Evolutionary conservation across 1,140 invertebrate genomes (phyloP), one percentile per base, ranked within the genome.

Genomic region (Maniola jurtina): DNA sequence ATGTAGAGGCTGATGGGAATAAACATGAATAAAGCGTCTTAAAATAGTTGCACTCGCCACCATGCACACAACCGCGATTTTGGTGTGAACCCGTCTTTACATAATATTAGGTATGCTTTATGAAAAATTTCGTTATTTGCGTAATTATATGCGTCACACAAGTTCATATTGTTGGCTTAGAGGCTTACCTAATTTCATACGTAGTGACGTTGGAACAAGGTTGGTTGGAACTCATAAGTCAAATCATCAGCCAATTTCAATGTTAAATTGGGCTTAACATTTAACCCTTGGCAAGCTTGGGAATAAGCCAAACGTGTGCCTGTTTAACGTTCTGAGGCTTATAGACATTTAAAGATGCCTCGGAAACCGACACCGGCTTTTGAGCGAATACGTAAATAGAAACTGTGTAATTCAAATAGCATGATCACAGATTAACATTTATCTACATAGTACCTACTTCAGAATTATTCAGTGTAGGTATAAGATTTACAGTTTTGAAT

Each of bases 201-300:
- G 25, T 25, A 25, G 25, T 25, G 4, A 25, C 25, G 25, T 25
- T 4, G n/a, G n/a, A n/a, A n/a, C n/a, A n/a, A n/a, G n/a, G n/a
- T n/a, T n/a, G 25, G 25, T 25, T 2, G 25, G 25, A 2, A 25
- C 25, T 25, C 16, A 13, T 61, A 25, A 33, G 59, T 50, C 42
- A 25, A 33, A 45, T 50, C 42, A 40, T 50, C 42, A 48, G 5
- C n/a, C 25, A 36, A 61, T 61, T 61, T 64, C 15, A 64, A 48
- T 35, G 54, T 64, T 57, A 55, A 64, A 64, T 57, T 57, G 38
- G 42, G 65, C 58, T 66, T 47, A 61, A 25, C 54, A 38, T 56
- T 61, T 61, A 66, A 55, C 50, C 58, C 33, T 13, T 13, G 15
- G 54, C 58, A 16, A 15, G 14, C 48, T 61, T 66, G 59, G 64